Evolutionary conservation across 2,888 invertebrate species (phyloP).

Genomic region (Eugnorisma glareosa): DNA sequence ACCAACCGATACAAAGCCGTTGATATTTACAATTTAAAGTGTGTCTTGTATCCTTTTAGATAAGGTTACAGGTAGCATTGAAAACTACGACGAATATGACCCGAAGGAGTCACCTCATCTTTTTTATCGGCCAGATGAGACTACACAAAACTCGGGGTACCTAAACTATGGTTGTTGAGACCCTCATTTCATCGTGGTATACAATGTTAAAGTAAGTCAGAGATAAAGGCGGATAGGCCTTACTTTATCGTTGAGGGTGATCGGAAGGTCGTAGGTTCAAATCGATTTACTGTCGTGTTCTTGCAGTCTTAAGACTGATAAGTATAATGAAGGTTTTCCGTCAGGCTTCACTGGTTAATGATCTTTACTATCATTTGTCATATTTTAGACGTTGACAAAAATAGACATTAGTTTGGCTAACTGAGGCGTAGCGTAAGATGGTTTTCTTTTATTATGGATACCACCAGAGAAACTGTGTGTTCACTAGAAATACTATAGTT

Average conservation of each 20-base stretch:
- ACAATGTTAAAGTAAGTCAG: slow-evolving; percentile 1
- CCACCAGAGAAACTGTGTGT: too few species aligned
- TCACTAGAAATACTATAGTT: too few species aligned
- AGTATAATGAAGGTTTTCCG: neutral
- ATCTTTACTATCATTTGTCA: slow-evolving; percentile 18
- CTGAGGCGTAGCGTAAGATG: neutral
- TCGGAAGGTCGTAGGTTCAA: slow-evolving; percentile 48
- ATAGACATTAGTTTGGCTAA: neutral
- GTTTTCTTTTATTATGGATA: neutral
- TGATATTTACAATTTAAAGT: slow-evolving; percentile 65
- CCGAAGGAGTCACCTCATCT: slow-evolving; percentile 14
- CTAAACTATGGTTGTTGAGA: slow-evolving; percentile 7
- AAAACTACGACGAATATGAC: slow-evolving; percentile 42
- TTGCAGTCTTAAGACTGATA: slow-evolving; percentile 12
- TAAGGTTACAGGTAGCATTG: slow-evolving; percentile 48
- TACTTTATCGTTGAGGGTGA: slow-evolving; percentile 30
- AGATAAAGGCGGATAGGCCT: slow-evolving; percentile 15
- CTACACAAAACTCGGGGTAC: slow-evolving; percentile 13
- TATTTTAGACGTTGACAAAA: slow-evolving; percentile 1
- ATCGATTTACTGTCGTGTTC: slow-evolving; percentile 31
- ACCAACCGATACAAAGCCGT: slow-evolving; percentile 46
- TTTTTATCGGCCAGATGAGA: slow-evolving; percentile 23
- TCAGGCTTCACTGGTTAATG: neutral
- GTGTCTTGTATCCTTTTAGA: slow-evolving; percentile 54
- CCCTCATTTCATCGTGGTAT: slow-evolving; percentile 9